Evolutionary conservation across 1,140 invertebrate genomes (phyloP), one percentile per base, ranked within the genome.

Genomic region (Centruroides vittatus): DNA sequence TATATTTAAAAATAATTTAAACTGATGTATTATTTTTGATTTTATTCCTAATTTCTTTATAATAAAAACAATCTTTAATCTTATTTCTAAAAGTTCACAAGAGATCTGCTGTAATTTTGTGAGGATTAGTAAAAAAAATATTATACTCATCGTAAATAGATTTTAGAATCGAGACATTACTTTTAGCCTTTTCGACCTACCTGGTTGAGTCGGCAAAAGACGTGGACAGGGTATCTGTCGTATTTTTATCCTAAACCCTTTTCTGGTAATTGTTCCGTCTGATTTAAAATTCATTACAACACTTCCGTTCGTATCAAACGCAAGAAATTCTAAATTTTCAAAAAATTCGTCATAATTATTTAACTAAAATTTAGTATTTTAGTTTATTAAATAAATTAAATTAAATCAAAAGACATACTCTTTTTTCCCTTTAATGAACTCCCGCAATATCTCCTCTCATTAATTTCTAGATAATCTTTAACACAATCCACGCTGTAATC

Each of bases 231-330:
- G 59, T 47, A 59, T 52, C 23, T 70, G 69, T 48, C 53, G 50
- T 3, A 68, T 53, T 9, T 41, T 51, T 41, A 70, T 62, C n/a
- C 67, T 57, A 47, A 70, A 70, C 5, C 69, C 69, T 5, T 62
- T 34, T 8, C 58, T 58, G 13, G 53, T 55, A 10, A 61, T 48
- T 12, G 60, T 62, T 3, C 47, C 46, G 47, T 70, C 69, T 0
- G 65, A 65, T 47, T 68, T 67, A 60, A 70, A 70, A 11, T 61
- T 59, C 4, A 70, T 52, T 11, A 64, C 58, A 47, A 69, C 12
- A 4, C 23, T 34, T 13, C 23, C 23, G 23, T 13, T 51, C 5
- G 12, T 34, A 51, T 51, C 23, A 34, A 13, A 51, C 11, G 5
- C n/a, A 10, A 13, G 23, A 51, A 51, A 34, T 51, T 51, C 50